These are phyloP conservation scores for Pangasius larnaudii DNA, from an alignment of 2,797 vertebrate species.

Conservation along the genomic window DNA sequence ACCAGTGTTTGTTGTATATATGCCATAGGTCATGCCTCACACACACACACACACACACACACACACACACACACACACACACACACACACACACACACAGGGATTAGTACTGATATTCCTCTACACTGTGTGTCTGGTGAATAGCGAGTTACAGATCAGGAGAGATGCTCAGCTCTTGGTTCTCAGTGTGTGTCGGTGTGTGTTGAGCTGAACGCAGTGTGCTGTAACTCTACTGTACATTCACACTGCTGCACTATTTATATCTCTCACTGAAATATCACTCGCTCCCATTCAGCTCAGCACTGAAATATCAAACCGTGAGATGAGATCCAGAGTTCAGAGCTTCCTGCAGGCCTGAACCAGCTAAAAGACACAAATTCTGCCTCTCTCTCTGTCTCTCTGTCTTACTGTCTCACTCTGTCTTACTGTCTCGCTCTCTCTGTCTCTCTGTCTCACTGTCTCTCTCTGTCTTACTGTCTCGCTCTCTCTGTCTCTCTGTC, in stretches of 20 bases:
- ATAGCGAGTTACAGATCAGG: not conserved
- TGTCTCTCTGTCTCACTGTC: not conserved
- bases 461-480: no score
- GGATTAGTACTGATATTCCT: not conserved
- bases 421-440: not conserved
- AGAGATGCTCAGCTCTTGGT: not conserved
- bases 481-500: no score
- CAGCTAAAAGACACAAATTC: conserved; percentile 3
- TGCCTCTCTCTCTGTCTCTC: not conserved
- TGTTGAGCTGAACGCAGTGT: conserved; percentile 12
- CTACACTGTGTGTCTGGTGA: not conserved
- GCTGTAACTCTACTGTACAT: conserved; percentile 25
- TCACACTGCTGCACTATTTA: conserved; percentile 32
- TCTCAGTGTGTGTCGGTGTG: not conserved
- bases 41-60: conserved; percentile 1
- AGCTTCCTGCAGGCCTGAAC: conserved; percentile 8
- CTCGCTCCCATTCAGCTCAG: conserved; percentile 44
- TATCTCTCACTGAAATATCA: conserved; percentile 50
- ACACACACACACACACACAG: not conserved
- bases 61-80: conserved; percentile 5
- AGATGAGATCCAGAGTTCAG: conserved; percentile 5
- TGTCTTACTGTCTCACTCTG: not conserved
- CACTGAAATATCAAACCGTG: conserved; percentile 53
- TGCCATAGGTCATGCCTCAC: not conserved
- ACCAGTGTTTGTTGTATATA: not conserved